Percentiles rank a stretch among this genome's conserved stretches.
These are phyloP conservation scores for zebrafish (Danio rerio) DNA, from an alignment of 2,113 vertebrate species.

Conservation along the genomic window GRCz12tu NC_133198.1:20375001-20375500, in stretches of 20 bases:
- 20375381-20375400: background rate
- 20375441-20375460: background rate
- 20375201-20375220: constrained; percentile 19
- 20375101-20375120: too few relatives aligned
- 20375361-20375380: background rate
- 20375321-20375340: background rate
- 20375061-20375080: too few relatives aligned
- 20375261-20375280: constrained; percentile 1
- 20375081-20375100: too few relatives aligned
- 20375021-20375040: too few relatives aligned
- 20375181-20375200: background rate
- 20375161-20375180: background rate
- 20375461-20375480: too few relatives aligned
- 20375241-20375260: background rate
- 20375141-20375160: background rate
- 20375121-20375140: background rate
- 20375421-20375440: background rate
- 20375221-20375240: constrained; percentile 5
- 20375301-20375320: constrained; percentile 3
- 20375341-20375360: too few relatives aligned
- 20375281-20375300: background rate
- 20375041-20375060: too few relatives aligned
- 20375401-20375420: background rate
- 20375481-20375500: too few relatives aligned
- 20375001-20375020: too few relatives aligned